phyloP scores from a whole-genome alignment of 92 coral and sea anemone genomes.

The Zoanthus gigantus region DNA sequence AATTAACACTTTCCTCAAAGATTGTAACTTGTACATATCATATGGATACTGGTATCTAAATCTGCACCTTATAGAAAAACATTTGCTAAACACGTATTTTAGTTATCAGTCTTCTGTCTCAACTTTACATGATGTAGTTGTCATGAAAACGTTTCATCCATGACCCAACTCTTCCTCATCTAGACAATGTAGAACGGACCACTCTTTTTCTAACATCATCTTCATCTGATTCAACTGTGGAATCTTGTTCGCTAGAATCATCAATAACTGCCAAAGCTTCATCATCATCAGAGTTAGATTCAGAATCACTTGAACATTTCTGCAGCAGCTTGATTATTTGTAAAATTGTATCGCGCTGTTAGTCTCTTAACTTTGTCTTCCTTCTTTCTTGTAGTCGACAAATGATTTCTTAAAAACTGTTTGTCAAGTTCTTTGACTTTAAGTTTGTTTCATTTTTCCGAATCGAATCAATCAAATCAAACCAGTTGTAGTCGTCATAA shows the following conservation, averaged over 20 bases:
- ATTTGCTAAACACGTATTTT: background rate
- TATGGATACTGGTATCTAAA: no score
- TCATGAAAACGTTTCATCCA: background rate
- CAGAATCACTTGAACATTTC: conserved; percentile 10
- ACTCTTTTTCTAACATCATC: background rate
- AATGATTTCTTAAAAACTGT: background rate
- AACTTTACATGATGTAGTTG: background rate
- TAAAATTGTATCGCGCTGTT: conserved; percentile 30
- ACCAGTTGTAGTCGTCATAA: conserved; percentile 45
- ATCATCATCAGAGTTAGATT: conserved; percentile 45
- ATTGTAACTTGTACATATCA: no score
- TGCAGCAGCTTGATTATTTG: conserved; percentile 20
- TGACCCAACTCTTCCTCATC: conserved; percentile 15
- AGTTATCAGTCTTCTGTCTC: background rate
- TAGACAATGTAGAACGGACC: conserved; percentile 8
- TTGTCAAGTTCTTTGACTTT: conserved; percentile 50
- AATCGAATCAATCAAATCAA: conserved; percentile 44
- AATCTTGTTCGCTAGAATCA: conserved; percentile 18
- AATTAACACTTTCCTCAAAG: no score
- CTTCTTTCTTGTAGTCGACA: conserved; percentile 36
- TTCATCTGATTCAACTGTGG: conserved; percentile 3
- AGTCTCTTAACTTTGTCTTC: conserved; percentile 38
- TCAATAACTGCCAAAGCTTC: conserved; percentile 21
- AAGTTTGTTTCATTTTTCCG: conserved; percentile 34
- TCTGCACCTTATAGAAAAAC: background rate